Percentiles rank a stretch among this genome's conserved stretches.
Conservation (phyloP, 2,888 invertebrate genomes). For the Chaitophorus viminalis region DNA sequence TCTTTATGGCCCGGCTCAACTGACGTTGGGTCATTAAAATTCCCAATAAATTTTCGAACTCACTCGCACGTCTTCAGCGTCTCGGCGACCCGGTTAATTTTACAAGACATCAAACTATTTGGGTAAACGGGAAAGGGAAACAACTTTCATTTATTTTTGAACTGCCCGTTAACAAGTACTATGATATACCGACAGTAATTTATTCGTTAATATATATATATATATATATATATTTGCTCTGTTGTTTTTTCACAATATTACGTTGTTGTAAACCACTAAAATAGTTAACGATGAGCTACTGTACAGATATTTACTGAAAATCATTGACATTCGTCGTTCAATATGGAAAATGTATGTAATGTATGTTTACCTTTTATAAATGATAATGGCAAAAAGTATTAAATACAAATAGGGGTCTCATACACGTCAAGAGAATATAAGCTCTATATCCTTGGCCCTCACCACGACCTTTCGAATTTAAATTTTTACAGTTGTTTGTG, state of each 20-base stretch:
- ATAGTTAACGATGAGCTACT: background rate
- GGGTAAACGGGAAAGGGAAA: background rate
- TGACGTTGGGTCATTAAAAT: conserved; percentile 38
- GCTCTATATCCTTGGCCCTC: too few relatives aligned
- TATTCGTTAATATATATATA: background rate
- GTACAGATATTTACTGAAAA: too few relatives aligned
- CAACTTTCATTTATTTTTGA: conserved; percentile 32
- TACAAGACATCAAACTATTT: background rate
- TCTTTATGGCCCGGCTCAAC: conserved; percentile 20
- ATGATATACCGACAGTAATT: background rate
- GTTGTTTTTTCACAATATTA: background rate
- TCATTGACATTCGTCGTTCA: too few relatives aligned
- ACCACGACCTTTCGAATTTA: too few relatives aligned
- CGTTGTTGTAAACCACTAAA: background rate
- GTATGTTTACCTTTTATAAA: too few relatives aligned
- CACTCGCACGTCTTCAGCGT: background rate
- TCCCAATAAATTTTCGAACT: conserved; percentile 13
- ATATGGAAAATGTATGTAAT: too few relatives aligned
- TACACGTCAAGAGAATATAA: too few relatives aligned
- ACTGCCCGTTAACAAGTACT: background rate
- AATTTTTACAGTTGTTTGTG: too few relatives aligned
- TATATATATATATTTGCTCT: too few relatives aligned
- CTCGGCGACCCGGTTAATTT: conserved; percentile 42
- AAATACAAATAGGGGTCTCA: too few relatives aligned
- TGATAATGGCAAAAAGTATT: too few relatives aligned